A percentile compares a stretch with the other conserved stretches of the same genome.
Evolutionary conservation across 2,888 invertebrate species (phyloP).

Genomic region (Byasa hedistus): DNA sequence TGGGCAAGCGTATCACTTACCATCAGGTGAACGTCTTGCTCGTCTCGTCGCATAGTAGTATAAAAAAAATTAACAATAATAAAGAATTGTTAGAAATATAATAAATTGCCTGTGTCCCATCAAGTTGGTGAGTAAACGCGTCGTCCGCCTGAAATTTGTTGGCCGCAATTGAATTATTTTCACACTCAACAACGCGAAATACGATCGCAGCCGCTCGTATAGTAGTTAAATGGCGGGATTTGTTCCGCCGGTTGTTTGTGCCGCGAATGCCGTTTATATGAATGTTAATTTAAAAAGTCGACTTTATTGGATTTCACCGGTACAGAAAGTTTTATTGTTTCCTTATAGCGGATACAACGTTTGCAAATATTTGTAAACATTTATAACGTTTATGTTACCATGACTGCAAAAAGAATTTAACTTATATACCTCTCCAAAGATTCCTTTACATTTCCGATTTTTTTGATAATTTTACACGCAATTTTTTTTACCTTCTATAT

Average conservation of each 20-base stretch:
- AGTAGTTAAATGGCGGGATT: conserved; percentile 23
- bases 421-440: too few species aligned
- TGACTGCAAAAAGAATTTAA: too few species aligned
- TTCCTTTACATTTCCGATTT: too few species aligned
- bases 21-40: too few species aligned
- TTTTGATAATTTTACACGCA: too few species aligned
- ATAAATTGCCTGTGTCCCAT: conserved; percentile 4
- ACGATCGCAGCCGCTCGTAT: conserved; percentile 19
- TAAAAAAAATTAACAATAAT: not conserved
- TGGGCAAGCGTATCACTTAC: too few species aligned
- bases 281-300: conserved; percentile 4
- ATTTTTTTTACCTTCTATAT: too few species aligned
- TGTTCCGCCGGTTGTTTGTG: conserved; percentile 12
- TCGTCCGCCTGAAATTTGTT: conserved; percentile 26
- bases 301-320: not conserved
- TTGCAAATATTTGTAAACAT: not conserved
- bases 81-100: not conserved
- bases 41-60: too few species aligned
- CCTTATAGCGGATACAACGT: not conserved
- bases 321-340: not conserved
- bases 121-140: conserved; percentile 10
- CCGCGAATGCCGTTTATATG: not conserved
- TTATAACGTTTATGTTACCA: too few species aligned
- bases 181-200: conserved; percentile 29
- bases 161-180: conserved; percentile 33